These are phyloP conservation scores for Siniperca scherzeri DNA, from an alignment of 2,797 vertebrate species.

Conservation along the genomic window DNA sequence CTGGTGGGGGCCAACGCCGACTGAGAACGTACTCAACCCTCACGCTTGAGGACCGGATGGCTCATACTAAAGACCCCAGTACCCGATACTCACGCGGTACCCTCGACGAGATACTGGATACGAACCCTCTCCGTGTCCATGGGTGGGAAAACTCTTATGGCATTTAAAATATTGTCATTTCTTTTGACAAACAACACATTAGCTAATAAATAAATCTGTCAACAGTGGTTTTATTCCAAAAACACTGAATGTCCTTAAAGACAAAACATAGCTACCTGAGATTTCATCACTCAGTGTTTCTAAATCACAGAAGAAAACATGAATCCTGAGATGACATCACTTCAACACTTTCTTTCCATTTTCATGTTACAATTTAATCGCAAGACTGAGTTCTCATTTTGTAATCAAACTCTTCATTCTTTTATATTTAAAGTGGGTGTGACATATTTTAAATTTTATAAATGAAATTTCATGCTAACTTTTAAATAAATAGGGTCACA, in stretches of 20 bases:
- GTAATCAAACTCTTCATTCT: constrained; percentile 4
- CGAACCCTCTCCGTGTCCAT: too few relatives aligned
- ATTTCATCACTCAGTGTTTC: neutral
- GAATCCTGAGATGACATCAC: neutral
- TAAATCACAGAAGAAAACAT: neutral
- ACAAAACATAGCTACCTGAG: too few relatives aligned
- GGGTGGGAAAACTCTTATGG: too few relatives aligned
- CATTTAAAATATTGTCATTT: too few relatives aligned
- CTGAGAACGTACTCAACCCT: too few relatives aligned
- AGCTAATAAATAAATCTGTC: neutral
- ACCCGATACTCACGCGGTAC: too few relatives aligned
- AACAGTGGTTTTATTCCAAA: neutral
- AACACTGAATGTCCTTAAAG: neutral
- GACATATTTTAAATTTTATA: neutral
- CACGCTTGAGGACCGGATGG: too few relatives aligned
- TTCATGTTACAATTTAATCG: neutral
- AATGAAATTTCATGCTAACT: neutral
- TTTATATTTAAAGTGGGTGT: neutral
- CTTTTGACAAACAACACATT: neutral
- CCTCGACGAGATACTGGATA: too few relatives aligned
- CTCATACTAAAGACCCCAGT: too few relatives aligned
- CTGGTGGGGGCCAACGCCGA: too few relatives aligned
- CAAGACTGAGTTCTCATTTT: neutral
- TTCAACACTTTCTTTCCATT: neutral
- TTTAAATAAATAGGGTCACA: constrained; percentile 5